phyloP scores from a whole-genome alignment of 2,797 vertebrate species.

The Syngnathus rostellatus region DNA sequence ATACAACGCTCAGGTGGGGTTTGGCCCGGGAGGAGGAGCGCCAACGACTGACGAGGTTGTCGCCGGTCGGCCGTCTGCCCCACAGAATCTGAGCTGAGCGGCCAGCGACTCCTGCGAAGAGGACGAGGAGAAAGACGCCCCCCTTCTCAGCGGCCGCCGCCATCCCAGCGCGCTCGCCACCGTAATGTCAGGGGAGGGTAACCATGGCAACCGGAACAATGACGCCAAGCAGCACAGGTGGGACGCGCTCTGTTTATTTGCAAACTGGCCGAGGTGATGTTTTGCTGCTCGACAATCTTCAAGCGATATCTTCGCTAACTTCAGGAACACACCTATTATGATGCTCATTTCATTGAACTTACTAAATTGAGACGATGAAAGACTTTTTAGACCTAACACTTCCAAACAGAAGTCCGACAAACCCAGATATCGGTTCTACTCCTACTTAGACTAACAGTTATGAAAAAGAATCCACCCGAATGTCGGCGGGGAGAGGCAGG shows the following conservation, averaged over 20 bases:
- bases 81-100: slow-evolving; percentile 85
- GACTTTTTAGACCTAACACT: not conserved
- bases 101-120: slow-evolving; percentile 70
- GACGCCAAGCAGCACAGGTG: slow-evolving; percentile 94
- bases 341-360: no score
- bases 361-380: no score
- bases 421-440: not conserved
- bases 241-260: slow-evolving; percentile 52
- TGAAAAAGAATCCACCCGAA: not conserved
- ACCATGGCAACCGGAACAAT: slow-evolving; percentile 80
- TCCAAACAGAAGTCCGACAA: no score
- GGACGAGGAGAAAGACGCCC: slow-evolving; percentile 64
- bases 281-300: not conserved
- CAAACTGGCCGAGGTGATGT: not conserved
- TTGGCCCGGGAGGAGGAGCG: slow-evolving; percentile 35
- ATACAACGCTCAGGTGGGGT: slow-evolving; percentile 64
- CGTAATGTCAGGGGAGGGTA: slow-evolving; percentile 80
- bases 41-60: slow-evolving; percentile 31
- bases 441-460: not conserved
- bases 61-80: slow-evolving; percentile 38
- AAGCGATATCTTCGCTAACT: not conserved
- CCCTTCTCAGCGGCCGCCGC: slow-evolving; percentile 49
- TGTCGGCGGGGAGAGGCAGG: not conserved
- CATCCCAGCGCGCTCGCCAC: slow-evolving; percentile 45
- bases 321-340: slow-evolving; percentile 6